A percentile compares a stretch with the other conserved stretches of the same genome.
phyloP scores from a whole-genome alignment of 2,797 vertebrate species.

The Etheostoma perlongum region DNA sequence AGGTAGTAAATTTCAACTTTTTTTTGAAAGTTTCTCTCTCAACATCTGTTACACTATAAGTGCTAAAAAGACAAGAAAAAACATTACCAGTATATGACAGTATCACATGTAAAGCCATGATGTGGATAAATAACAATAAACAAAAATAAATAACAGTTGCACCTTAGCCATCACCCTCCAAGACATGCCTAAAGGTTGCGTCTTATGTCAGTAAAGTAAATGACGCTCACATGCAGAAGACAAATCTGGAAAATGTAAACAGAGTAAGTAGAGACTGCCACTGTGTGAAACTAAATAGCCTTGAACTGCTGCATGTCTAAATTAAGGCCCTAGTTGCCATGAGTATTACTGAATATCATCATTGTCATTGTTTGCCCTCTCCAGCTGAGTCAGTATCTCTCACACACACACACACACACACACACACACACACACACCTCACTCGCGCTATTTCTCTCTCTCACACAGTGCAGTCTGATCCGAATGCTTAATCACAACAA shows the following conservation, averaged over 20 bases:
- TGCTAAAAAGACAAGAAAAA: too few relatives aligned
- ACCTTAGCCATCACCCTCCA: too few relatives aligned
- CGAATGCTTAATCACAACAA: background rate
- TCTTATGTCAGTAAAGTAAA: background rate
- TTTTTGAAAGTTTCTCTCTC: too few relatives aligned
- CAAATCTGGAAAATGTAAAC: background rate
- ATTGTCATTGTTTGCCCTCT: slow-evolving; percentile 63
- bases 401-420: background rate
- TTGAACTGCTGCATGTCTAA: slow-evolving; percentile 46
- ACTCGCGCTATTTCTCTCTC: background rate
- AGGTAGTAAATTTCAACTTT: too few relatives aligned
- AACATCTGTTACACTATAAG: too few relatives aligned
- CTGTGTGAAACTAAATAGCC: slow-evolving; percentile 1
- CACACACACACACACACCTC: background rate
- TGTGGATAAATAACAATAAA: too few relatives aligned
- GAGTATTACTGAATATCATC: slow-evolving; percentile 49
- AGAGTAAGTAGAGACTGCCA: background rate
- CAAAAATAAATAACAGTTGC: too few relatives aligned
- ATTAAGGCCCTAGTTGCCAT: slow-evolving; percentile 35
- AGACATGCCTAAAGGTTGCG: too few relatives aligned
- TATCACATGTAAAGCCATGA: too few relatives aligned
- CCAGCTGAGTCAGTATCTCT: slow-evolving; percentile 45
- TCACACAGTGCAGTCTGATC: background rate
- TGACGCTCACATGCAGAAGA: background rate
- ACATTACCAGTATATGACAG: too few relatives aligned